Evolutionary conservation across 2,888 invertebrate species (phyloP), one percentile per base, ranked within the genome.

Genomic region (Rhodophaea formosa): DNA sequence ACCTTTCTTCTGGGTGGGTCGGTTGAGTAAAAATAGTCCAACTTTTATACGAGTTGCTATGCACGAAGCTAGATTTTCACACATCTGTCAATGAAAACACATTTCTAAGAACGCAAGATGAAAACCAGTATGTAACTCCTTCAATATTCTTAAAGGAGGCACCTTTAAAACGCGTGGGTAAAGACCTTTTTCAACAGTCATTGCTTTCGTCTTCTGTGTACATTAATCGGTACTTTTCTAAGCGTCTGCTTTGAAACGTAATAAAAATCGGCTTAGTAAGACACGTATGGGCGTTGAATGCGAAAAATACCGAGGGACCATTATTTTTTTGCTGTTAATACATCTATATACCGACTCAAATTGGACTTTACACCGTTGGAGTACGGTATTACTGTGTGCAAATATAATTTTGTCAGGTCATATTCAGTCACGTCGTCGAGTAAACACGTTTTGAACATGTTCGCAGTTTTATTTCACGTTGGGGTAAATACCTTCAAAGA

Each of bases 261-360:
- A 89, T 89, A 90, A 89, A 88, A 86, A 85, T 84, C 86, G 85
- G 80, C 88, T 89, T 88, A 85, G 73, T 65, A 66, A 75, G 77
- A 78, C 80, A 84, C 80, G 77, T 83, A 76, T 80, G 79, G 72
- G 69, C 66, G 69, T 74, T 70, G 76, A 78, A 80, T 75, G 68
- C 62, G 79, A 80, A 75, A 82, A 84, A 80, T 75, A 75, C 67
- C 59, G 67, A 58, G 52, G 61, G 57, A 62, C 64, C 66, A 69
- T 67, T 62, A 61, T 67, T 64, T 65, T 72, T 70, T 70, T 73
- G 66, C 70, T 56, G 64, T 61, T 56, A 7, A 17, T 8, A 56
- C 53, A 30, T 29, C 17, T 30, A 1, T 56, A 16, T n/a, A 39
- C 42, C n/a, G 8, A 6, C 5, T 29, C 5, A 43, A 23, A 16